Evolutionary conservation across 2,113 vertebrate genomes (phyloP).

Genomic region (Percopsis transmontana): DNA sequence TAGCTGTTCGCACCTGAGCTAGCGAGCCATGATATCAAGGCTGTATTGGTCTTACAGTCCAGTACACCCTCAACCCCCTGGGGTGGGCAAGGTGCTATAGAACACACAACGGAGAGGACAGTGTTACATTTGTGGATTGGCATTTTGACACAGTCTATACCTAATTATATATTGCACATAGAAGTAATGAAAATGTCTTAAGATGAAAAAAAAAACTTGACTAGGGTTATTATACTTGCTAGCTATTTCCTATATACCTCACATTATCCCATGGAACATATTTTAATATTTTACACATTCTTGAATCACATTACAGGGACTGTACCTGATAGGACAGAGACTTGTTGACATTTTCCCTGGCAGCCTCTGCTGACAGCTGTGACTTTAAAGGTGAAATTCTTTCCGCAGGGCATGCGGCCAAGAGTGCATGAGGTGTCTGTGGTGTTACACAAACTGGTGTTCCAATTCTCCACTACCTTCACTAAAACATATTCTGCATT

Average conservation of each 20-base stretch:
- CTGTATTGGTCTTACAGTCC: slow-evolving; percentile 71
- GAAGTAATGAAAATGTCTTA: background rate
- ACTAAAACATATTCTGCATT: slow-evolving; percentile 58
- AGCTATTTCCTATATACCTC: too few relatives aligned
- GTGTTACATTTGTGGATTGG: background rate
- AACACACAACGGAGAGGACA: slow-evolving; percentile 1
- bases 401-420: slow-evolving; percentile 60
- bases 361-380: slow-evolving; percentile 53
- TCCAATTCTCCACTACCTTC: slow-evolving; percentile 24
- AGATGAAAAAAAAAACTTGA: background rate
- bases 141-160: background rate
- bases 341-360: slow-evolving; percentile 28
- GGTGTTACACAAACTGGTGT: slow-evolving; percentile 51
- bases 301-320: background rate
- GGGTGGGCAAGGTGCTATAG: slow-evolving; percentile 72
- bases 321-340: slow-evolving; percentile 59
- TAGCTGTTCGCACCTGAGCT: slow-evolving; percentile 53
- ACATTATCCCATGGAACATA: too few relatives aligned
- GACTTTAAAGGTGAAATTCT: slow-evolving; percentile 44
- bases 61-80: slow-evolving; percentile 49
- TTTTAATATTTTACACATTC: too few relatives aligned
- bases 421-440: slow-evolving; percentile 50
- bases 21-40: slow-evolving; percentile 65
- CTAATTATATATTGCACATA: background rate
- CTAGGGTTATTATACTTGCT: too few relatives aligned